Percentiles rank a stretch among this genome's conserved stretches.
These are phyloP conservation scores for Hyperoplus lanceolatus DNA, from an alignment of 2,797 vertebrate species.

Conservation along the genomic window DNA sequence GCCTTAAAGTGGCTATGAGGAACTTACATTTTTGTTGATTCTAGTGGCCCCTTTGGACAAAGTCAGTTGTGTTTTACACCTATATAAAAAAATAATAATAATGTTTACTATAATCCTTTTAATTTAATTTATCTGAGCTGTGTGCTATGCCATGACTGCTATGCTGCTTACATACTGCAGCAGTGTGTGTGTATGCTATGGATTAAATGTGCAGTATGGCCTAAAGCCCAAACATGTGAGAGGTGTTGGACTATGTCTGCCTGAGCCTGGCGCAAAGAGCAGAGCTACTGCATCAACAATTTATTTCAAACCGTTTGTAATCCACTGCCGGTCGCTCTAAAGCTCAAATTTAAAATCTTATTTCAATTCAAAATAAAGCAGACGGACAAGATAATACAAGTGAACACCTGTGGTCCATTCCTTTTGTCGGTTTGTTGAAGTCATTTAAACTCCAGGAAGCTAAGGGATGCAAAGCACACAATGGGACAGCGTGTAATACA, in stretches of 20 bases:
- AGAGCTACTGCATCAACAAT: conserved; percentile 44
- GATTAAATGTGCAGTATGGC: conserved; percentile 55
- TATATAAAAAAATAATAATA: no score
- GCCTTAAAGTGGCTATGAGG: no score
- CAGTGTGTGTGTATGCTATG: conserved; percentile 47
- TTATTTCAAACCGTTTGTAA: conserved; percentile 41
- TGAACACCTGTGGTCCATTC: conserved; percentile 34
- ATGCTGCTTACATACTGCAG: conserved; percentile 20
- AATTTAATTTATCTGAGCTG: neutral
- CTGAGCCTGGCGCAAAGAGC: conserved; percentile 50
- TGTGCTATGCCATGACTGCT: conserved; percentile 3
- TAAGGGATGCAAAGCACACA: conserved; percentile 44
- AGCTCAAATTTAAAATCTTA: conserved; percentile 13
- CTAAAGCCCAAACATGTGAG: conserved; percentile 70
- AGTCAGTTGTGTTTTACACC: no score
- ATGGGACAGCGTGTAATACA: conserved; percentile 35
- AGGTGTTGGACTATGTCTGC: conserved; percentile 48
- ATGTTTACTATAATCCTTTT: neutral
- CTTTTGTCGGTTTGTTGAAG: conserved; percentile 12
- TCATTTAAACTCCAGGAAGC: conserved; percentile 51
- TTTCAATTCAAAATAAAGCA: neutral
- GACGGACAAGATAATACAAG: conserved; percentile 15
- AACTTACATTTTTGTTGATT: no score
- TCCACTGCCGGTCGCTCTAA: conserved; percentile 9
- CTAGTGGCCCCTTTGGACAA: no score